Base-by-base conservation (phyloP, 2,113 vertebrate species). In the Ranitomeya variabilis region DNA sequence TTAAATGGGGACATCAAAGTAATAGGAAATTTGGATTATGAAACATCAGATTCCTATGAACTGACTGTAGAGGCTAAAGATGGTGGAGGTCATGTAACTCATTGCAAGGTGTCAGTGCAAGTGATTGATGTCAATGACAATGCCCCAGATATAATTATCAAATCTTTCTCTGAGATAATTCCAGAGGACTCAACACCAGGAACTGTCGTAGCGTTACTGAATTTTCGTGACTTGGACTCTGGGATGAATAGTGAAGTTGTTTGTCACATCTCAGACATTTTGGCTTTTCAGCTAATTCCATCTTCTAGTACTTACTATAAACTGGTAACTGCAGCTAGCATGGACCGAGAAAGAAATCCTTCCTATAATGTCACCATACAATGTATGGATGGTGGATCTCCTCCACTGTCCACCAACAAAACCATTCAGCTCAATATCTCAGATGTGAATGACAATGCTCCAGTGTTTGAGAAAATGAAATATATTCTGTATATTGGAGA, bases 41-140 rank as follows among this genome's bases (percentile, higher is more conserved):
- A 96, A 89, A 92, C 92, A 37, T 87, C 89, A 31, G 85, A 85
- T 54, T 16, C 91, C 55, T 93, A 93, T 6, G 91, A 94, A n/a
- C 92, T 96, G 3, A 94, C 92, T 13, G 79, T 96, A 0, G 92
- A 92, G 4, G 94, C 94, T 18, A 92, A 89, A 80, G 95, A 95
- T 57, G 91, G 94, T 1, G 95, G 94, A 1, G 93, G 94, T 0
- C 89, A 93, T 12, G 86, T 91, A 0, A 92, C 93, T 79, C 91
- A 94, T 0, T 93, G 94, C 67, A 94, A 95, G 87, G 90, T 96
- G 1, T 88, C 92, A 0, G 90, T 95, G 7, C 93, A 93, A 57
- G 88, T 95, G 0, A 51, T 92, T 7, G 95, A 95, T 88, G 86
- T 94, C 9, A 96, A 95, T 91, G 95, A 96, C 86, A 95, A 96